Base-by-base conservation (phyloP, 2,888 invertebrate genomes). In the Ommatoiulus sabulosus region DNA sequence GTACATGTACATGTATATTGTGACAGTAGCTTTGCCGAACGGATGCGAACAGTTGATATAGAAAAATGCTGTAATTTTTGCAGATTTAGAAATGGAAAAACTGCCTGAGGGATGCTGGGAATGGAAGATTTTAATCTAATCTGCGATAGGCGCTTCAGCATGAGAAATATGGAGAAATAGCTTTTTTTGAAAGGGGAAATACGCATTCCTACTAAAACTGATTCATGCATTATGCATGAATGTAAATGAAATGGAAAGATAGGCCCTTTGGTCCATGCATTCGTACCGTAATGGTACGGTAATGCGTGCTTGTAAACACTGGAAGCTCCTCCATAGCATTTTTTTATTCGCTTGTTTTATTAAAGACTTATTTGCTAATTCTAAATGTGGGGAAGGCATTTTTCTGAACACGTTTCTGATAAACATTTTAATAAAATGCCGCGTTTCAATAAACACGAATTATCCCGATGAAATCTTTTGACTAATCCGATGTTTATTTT, bases 81-180 rank as follows among this genome's bases (percentile, higher is more conserved):
- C 24, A 72, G 72, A 72, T 72, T 63, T 63, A n/a, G n/a, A 63
- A 46, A 46, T 46, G 46, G 46, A 46, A 52, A 63, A 63, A 63
- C 63, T n/a, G 63, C 63, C 63, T 63, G 63, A 8, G 20, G n/a
- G 63, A n/a, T n/a, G 63, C 3, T 63, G n/a, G 63, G 17, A 63
- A 6, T 52, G 63, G 63, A 63, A 63, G 17, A 63, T 63, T 63
- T 63, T 63, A 63, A 63, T 63, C n/a, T 1, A 63, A 63, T 63
- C 63, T 63, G n/a, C 6, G n/a, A n/a, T n/a, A n/a, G 63, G 17
- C 17, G 63, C 63, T 5, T 63, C 63, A 17, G 63, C 52, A n/a
- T 6, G n/a, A 4, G 63, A 63, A 17, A 17, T 63, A 63, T n/a
- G 63, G 46, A 7, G 5, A 63, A n/a, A 63, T 17, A 6, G 4